Evolutionary conservation across 2,797 vertebrate genomes (phyloP), one percentile per base, ranked within the genome.

Genomic region (Coendou prehensilis): DNA sequence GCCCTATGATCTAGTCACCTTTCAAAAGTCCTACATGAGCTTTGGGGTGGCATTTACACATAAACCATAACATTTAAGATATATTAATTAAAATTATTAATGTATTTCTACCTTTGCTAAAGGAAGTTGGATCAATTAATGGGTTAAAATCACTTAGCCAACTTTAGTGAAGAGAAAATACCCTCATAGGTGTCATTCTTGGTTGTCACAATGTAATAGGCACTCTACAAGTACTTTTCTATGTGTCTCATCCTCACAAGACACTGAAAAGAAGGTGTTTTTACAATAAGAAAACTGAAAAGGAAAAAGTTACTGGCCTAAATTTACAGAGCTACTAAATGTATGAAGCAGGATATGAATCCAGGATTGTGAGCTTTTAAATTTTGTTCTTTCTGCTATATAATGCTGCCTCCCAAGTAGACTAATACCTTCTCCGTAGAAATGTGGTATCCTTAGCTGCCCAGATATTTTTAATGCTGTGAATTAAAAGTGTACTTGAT

Each of bases 321-420:
- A 93, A 67, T 91, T 97, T 96, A 97, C 75, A 30, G 64, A 93
- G 56, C 80, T 87, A 95, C 93, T 95, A 89, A 96, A 47, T 33
- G 5, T 91, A 45, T 54, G 82, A 96, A 91, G 59, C 82, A 61
- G 82, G 87, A 96, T 87, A 84, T 71, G 94, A 91, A 91, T 67
- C 79, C 28, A 89, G 89, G 67, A 90, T 81, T 85, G 4, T 82
- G 83, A 87, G n/a, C 63, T 79, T 95, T 92, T 85, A 91, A 97
- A 91, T 87, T 71, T 18, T 88, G 82, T 92, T 96, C 45, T 97
- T 97, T 96, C 96, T 95, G 97, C 91, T 94, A 80, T 82, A 71
- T 93, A 96, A 94, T 1, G 1, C 45, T 30, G 56, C 89, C 94
- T 96, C 92, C 96, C 97, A 97, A 97, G 94, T 76, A 89, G 96